These are phyloP conservation scores for Agrochola macilenta DNA, from an alignment of 2,888 invertebrate genomes.

Conservation along the genomic window DNA sequence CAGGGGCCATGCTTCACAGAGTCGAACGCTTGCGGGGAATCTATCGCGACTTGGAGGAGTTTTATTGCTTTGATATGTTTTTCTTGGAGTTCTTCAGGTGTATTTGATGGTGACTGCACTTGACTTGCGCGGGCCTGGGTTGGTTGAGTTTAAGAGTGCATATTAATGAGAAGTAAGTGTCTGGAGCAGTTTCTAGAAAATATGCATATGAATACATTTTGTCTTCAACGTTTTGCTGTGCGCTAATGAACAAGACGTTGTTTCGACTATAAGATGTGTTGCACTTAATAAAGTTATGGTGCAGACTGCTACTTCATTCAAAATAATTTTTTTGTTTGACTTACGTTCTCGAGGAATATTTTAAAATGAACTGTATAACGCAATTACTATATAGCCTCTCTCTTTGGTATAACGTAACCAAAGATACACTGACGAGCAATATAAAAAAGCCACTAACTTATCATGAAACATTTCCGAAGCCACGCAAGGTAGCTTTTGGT, in stretches of 20 bases:
- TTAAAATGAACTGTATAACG: no score
- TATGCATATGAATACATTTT: conserved; percentile 11
- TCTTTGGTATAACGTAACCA: no score
- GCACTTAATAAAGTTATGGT: not conserved
- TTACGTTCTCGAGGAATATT: no score
- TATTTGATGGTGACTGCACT: conserved; percentile 12
- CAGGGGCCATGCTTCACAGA: conserved; percentile 34
- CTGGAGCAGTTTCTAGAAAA: conserved; percentile 1
- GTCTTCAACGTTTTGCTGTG: not conserved
- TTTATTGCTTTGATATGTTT: conserved; percentile 11
- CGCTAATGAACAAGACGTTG: conserved; percentile 5
- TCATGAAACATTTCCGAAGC: no score
- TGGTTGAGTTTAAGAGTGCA: not conserved
- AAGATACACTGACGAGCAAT: no score
- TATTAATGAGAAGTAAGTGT: conserved; percentile 15
- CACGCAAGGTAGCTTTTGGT: no score
- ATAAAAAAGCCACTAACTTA: no score
- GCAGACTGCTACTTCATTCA: no score
- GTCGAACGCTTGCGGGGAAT: conserved; percentile 46
- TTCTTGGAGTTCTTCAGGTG: conserved; percentile 27
- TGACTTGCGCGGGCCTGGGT: not conserved
- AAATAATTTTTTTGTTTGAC: no score
- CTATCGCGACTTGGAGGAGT: conserved; percentile 26
- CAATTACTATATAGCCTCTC: no score
- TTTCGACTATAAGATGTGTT: not conserved